phyloP scores from a whole-genome alignment of 2,113 vertebrate species.

The Leptobrachium leishanense region DNA sequence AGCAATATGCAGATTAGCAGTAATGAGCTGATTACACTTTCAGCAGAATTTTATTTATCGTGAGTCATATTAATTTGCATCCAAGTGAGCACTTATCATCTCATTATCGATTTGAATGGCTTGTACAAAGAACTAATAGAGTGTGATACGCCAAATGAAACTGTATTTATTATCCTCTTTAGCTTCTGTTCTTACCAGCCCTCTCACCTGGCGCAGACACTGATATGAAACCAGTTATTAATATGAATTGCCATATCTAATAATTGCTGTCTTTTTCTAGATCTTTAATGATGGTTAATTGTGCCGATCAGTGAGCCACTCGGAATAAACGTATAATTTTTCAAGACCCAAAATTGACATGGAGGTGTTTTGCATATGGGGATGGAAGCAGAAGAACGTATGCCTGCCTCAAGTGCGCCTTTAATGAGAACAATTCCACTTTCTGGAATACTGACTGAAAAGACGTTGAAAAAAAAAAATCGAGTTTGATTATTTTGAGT shows the following conservation, averaged over 20 bases:
- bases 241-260: not conserved
- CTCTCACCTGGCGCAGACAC: not conserved
- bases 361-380: too few relatives aligned
- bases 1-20: conserved; percentile 13
- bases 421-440: too few relatives aligned
- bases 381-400: too few relatives aligned
- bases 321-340: too few relatives aligned
- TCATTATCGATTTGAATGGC: conserved; percentile 29
- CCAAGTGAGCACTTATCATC: conserved; percentile 29
- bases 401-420: too few relatives aligned
- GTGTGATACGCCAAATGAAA: conserved; percentile 26
- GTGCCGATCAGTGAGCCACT: too few relatives aligned
- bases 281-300: too few relatives aligned
- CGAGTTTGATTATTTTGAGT: too few relatives aligned
- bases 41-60: conserved; percentile 15
- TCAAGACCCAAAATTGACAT: too few relatives aligned
- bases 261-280: too few relatives aligned
- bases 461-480: too few relatives aligned
- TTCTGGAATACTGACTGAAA: too few relatives aligned
- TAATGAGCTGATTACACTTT: conserved; percentile 41
- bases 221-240: not conserved
- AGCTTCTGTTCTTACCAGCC: not conserved
- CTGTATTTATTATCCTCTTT: conserved; percentile 24
- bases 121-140: conserved; percentile 26
- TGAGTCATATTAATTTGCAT: conserved; percentile 36